Conservation (phyloP, 2,888 invertebrate genomes). For the Himalopsyche tibetana region DNA sequence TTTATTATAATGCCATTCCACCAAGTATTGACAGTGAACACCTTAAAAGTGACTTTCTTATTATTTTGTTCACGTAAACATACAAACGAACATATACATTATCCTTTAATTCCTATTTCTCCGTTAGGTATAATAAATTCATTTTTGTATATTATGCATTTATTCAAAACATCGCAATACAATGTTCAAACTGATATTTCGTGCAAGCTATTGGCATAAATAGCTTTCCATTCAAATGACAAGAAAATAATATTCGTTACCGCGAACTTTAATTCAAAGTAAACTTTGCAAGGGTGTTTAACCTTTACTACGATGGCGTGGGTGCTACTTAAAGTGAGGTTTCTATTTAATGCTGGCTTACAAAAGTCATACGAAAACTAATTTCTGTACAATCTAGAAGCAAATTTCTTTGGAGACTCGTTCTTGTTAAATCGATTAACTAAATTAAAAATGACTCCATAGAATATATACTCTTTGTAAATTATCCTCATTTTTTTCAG, state of each 20-base stretch:
- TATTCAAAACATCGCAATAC: too few species aligned
- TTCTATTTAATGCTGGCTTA: not conserved
- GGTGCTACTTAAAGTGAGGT: not conserved
- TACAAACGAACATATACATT: too few species aligned
- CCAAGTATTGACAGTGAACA: too few species aligned
- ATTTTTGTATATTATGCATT: too few species aligned
- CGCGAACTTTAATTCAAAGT: not conserved
- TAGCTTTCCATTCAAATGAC: not conserved
- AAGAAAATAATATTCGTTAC: not conserved
- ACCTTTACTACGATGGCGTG: conserved; percentile 4
- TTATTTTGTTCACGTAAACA: too few species aligned
- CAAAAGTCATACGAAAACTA: not conserved
- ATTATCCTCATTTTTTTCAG: too few species aligned
- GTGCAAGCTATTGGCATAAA: not conserved
- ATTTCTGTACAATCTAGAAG: not conserved
- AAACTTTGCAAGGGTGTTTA: conserved; percentile 23
- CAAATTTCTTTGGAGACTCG: not conserved
- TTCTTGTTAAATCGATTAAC: not conserved
- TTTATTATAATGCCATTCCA: too few species aligned
- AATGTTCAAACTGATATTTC: not conserved
- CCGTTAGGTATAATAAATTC: too few species aligned
- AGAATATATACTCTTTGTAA: too few species aligned
- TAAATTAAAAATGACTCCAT: too few species aligned
- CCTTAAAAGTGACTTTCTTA: too few species aligned
- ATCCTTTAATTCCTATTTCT: too few species aligned